Conservation (phyloP, 2,888 invertebrate genomes). For the Ornithoptera priamus region DNA sequence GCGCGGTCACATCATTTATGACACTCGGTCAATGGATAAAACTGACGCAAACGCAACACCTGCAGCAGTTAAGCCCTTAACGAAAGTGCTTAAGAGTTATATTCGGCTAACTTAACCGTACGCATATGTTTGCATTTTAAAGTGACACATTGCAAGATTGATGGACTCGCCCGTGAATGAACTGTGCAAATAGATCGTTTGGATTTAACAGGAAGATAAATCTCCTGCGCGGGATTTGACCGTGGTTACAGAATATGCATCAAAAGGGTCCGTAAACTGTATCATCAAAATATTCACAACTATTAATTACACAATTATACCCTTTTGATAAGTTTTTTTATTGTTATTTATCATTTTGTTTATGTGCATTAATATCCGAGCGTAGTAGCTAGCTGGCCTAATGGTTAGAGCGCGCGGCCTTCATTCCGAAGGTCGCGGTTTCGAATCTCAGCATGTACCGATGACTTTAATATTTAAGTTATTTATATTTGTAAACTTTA, state of each 20-base stretch:
- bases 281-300: not conserved
- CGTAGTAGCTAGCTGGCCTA: too few relatives aligned
- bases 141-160: constrained; percentile 44
- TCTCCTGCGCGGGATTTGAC: constrained; percentile 32
- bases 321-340: too few relatives aligned
- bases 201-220: constrained; percentile 38
- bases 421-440: too few relatives aligned
- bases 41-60: constrained; percentile 30
- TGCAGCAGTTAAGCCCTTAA: constrained; percentile 19
- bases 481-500: too few relatives aligned
- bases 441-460: too few relatives aligned
- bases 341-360: too few relatives aligned
- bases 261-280: not conserved
- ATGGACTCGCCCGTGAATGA: constrained; percentile 47
- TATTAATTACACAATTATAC: not conserved
- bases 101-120: constrained; percentile 17
- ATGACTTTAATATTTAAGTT: too few relatives aligned
- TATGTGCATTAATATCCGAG: too few relatives aligned
- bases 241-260: constrained; percentile 26
- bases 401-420: too few relatives aligned
- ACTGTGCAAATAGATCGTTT: constrained; percentile 42
- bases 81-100: constrained; percentile 23
- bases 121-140: constrained; percentile 32
- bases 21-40: constrained; percentile 36
- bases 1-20: constrained; percentile 45